A percentile compares a stretch with the other conserved stretches of the same genome.
These are phyloP conservation scores for Sinosuthora webbiana DNA, from an alignment of 2,113 vertebrate species.

Conservation along the genomic window DNA sequence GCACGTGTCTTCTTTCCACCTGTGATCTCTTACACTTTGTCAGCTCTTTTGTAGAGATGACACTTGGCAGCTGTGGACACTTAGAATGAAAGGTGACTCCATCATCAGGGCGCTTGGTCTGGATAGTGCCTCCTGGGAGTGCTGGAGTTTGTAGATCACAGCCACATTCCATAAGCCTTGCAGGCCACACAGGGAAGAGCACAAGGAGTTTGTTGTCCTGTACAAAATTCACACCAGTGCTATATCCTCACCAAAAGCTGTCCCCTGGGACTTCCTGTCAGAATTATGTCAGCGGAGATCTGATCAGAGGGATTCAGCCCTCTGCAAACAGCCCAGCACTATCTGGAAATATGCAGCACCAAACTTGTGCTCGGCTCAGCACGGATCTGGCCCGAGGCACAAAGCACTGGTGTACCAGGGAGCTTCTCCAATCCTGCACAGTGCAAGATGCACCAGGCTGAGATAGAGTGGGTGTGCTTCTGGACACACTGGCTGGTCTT, in stretches of 20 bases:
- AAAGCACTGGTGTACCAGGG: rapidly evolving
- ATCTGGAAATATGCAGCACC: not conserved
- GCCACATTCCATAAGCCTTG: rapidly evolving
- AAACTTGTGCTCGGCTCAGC: not conserved
- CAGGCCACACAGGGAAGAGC: not conserved
- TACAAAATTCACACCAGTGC: not conserved
- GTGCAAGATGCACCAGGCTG: not conserved
- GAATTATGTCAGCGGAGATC: not conserved
- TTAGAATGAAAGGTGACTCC: not conserved
- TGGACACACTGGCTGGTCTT: constrained; percentile 30
- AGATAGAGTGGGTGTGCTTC: not conserved
- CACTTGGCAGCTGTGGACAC: not conserved
- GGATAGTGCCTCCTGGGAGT: not conserved
- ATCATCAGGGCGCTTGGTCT: not conserved
- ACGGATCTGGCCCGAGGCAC: rapidly evolving
- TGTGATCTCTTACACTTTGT: not conserved
- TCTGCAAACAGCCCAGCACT: not conserved
- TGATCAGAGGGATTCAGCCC: not conserved
- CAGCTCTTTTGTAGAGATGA: not conserved
- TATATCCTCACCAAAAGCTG: not conserved
- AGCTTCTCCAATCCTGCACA: not conserved
- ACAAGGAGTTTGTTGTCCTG: not conserved
- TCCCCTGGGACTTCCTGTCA: not conserved
- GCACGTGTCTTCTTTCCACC: not conserved
- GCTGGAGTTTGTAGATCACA: not conserved